A percentile compares a stretch with the other conserved stretches of the same genome.
Conservation (phyloP, 2,113 vertebrate genomes). For the Elephas maximus region DNA sequence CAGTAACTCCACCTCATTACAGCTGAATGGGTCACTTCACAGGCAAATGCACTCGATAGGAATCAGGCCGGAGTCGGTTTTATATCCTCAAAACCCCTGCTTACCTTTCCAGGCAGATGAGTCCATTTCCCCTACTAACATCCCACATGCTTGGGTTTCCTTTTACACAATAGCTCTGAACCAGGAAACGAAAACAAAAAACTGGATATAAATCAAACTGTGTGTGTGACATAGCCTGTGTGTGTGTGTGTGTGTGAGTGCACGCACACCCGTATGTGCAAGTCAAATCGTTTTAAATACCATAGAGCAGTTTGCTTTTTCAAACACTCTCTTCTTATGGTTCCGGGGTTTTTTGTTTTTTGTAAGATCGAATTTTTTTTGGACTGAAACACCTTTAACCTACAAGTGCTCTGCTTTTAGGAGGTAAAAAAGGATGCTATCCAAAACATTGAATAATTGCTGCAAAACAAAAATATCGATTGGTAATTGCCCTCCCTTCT, state of each 20-base stretch:
- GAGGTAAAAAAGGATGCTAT: not conserved
- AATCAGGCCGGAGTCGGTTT: slow-evolving; percentile 17
- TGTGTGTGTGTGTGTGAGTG: too few species aligned
- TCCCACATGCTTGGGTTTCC: not conserved
- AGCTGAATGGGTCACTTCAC: slow-evolving; percentile 54
- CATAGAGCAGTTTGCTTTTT: not conserved
- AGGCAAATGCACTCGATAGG: not conserved
- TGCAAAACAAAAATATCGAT: slow-evolving; percentile 47
- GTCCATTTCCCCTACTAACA: not conserved
- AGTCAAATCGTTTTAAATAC: not conserved
- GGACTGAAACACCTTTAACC: not conserved
- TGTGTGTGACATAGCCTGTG: not conserved
- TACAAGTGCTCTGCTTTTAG: not conserved
- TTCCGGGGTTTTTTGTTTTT: not conserved
- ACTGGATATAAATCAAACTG: not conserved
- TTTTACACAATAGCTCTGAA: not conserved
- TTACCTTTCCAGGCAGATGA: slow-evolving; percentile 17
- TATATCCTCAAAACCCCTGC: not conserved
- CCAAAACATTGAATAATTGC: slow-evolving; percentile 47
- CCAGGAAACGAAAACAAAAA: not conserved
- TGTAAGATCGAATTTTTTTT: slow-evolving; percentile 9
- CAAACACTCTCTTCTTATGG: not conserved
- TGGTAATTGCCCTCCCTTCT: not conserved
- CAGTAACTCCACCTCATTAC: not conserved
- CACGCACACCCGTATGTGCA: fast-evolving